Evolutionary conservation across 1,140 invertebrate genomes (phyloP).

Genomic region (Planococcus citri): DNA sequence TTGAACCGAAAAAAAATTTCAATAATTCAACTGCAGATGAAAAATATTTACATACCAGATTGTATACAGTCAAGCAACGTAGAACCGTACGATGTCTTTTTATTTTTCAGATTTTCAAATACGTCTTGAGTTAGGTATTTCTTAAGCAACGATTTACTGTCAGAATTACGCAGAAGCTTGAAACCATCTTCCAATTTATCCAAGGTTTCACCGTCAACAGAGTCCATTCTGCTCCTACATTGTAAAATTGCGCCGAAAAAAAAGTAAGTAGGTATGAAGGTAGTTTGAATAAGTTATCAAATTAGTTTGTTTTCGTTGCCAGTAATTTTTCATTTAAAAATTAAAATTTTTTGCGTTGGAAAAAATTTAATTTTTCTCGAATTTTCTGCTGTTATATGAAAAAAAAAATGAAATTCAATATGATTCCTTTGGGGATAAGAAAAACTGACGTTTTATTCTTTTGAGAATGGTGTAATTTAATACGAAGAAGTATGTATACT

Average conservation of each 20-base stretch:
- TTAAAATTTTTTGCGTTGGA: no score
- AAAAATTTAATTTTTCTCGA: no score
- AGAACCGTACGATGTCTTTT: conserved; percentile 82
- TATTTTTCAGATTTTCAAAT: conserved; percentile 78
- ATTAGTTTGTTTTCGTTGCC: background rate
- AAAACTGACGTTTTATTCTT: no score
- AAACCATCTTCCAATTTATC: conserved; percentile 83
- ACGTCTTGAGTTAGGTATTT: conserved; percentile 83
- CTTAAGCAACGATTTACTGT: conserved; percentile 89
- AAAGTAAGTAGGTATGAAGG: no score
- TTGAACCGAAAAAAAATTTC: no score
- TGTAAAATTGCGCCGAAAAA: background rate
- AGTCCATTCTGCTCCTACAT: background rate
- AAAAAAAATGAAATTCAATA: no score
- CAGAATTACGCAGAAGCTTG: conserved; percentile 70
- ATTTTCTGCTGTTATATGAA: no score
- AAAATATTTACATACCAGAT: conserved; percentile 50
- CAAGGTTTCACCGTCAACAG: conserved; percentile 66
- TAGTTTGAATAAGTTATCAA: no score
- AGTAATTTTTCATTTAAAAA: background rate
- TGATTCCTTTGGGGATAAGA: no score
- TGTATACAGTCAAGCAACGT: conserved; percentile 83
- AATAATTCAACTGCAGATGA: no score
- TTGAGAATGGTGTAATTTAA: no score
- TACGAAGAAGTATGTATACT: no score